These are phyloP conservation scores for Caenorhabditis uteleia DNA, from an alignment of 2,888 invertebrate species.

Conservation along the genomic window DNA sequence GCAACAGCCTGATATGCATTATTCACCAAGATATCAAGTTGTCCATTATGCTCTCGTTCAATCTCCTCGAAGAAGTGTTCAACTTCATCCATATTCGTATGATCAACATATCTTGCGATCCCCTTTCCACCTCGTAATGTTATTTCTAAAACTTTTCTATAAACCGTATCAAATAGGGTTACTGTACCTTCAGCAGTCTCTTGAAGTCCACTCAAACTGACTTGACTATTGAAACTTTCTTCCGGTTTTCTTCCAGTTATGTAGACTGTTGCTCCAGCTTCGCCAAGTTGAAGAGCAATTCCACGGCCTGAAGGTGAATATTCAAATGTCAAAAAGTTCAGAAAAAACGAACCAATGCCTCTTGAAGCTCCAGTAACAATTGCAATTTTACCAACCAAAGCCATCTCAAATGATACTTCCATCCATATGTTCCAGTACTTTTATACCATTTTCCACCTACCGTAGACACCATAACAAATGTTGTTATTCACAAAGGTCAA, in stretches of 20 bases:
- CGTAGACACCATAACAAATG: too few relatives aligned
- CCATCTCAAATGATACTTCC: constrained; percentile 9
- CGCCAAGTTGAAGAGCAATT: constrained; percentile 53
- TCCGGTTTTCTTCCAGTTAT: constrained; percentile 50
- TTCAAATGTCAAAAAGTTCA: not conserved
- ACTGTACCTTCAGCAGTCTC: constrained; percentile 26
- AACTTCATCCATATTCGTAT: constrained; percentile 36
- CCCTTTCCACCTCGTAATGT: constrained; percentile 38
- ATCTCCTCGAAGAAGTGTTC: constrained; percentile 22
- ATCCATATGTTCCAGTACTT: not conserved
- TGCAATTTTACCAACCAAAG: constrained; percentile 49
- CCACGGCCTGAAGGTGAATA: constrained; percentile 52
- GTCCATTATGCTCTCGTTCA: constrained; percentile 20
- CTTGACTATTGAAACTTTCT: constrained; percentile 30
- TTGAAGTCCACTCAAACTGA: constrained; percentile 12
- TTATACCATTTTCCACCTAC: too few relatives aligned
- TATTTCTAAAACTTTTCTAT: too few relatives aligned
- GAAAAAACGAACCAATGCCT: constrained; percentile 63
- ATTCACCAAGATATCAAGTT: constrained; percentile 52
- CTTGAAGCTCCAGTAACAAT: constrained; percentile 60
- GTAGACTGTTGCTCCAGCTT: constrained; percentile 57
- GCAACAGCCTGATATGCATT: constrained; percentile 55
- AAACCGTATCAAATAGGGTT: too few relatives aligned
- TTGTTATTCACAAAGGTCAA: too few relatives aligned
- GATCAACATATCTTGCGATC: constrained; percentile 35